Conservation (phyloP, 2,797 vertebrate genomes). For the Tadarida brasiliensis region DNA sequence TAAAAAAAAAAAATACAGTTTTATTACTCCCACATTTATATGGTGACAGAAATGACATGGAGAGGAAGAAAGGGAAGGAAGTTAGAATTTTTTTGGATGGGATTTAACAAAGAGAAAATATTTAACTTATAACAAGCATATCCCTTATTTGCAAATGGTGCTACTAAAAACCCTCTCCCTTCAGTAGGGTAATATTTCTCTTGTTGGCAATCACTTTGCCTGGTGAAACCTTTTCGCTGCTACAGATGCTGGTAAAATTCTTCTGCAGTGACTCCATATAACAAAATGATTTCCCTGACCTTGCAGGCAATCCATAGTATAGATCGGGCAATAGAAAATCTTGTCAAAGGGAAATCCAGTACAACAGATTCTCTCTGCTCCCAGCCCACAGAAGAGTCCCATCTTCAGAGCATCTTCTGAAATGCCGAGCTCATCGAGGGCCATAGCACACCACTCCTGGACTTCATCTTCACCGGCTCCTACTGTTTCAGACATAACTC, state of each 20-base stretch:
- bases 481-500: not conserved
- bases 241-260: slow-evolving; percentile 40
- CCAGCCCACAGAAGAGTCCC: not conserved
- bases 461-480: not conserved
- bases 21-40: not conserved
- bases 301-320: not conserved
- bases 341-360: not conserved
- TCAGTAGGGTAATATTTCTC: slow-evolving; percentile 67
- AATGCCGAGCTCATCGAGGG: not conserved
- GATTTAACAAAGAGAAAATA: slow-evolving; percentile 49
- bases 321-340: not conserved
- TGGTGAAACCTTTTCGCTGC: slow-evolving; percentile 6
- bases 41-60: not conserved
- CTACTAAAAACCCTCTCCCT: slow-evolving; percentile 41
- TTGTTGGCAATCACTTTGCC: slow-evolving; percentile 25
- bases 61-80: not conserved
- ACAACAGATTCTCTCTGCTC: not conserved
- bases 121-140: slow-evolving; percentile 44
- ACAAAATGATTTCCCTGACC: slow-evolving; percentile 7
- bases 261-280: not conserved
- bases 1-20: slow-evolving; percentile 1
- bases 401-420: not conserved
- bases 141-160: slow-evolving; percentile 52
- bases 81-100: not conserved
- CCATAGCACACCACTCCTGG: not conserved